phyloP scores from a whole-genome alignment of 2,888 invertebrate genomes.

The Allolobophora icterica region DNA sequence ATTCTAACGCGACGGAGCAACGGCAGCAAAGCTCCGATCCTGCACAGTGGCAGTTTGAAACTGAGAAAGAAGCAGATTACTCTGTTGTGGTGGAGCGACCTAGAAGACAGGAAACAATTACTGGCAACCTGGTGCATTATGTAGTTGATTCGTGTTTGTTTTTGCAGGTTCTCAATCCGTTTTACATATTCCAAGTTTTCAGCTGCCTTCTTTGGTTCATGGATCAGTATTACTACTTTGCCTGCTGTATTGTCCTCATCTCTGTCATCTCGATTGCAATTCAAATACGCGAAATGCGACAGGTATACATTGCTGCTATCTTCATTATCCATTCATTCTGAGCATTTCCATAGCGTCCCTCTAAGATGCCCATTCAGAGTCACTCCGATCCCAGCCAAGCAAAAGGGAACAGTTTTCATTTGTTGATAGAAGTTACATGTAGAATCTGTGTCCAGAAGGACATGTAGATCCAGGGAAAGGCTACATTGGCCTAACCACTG shows the following conservation, averaged over 20 bases:
- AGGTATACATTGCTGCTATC: constrained; percentile 52
- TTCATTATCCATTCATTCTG: background rate
- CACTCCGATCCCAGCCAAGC: too few species aligned
- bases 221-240: constrained; percentile 89
- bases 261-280: constrained; percentile 83
- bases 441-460: too few species aligned
- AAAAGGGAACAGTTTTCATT: too few species aligned
- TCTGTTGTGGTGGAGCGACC: background rate
- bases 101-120: background rate
- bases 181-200: constrained; percentile 93
- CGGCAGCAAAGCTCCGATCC: too few species aligned
- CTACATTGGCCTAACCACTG: too few species aligned
- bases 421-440: too few species aligned
- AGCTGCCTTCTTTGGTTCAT: constrained; percentile 83
- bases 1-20: too few species aligned
- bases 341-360: too few species aligned
- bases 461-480: too few species aligned
- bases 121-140: background rate
- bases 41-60: background rate
- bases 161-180: constrained; percentile 78
- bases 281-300: constrained; percentile 66
- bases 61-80: background rate
- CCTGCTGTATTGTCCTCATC: constrained; percentile 83
- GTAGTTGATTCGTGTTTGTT: background rate
- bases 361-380: too few species aligned